These are phyloP conservation scores for Ceratosolen fusciceps DNA, from an alignment of 1,140 invertebrate species.

Conservation along the genomic window DNA sequence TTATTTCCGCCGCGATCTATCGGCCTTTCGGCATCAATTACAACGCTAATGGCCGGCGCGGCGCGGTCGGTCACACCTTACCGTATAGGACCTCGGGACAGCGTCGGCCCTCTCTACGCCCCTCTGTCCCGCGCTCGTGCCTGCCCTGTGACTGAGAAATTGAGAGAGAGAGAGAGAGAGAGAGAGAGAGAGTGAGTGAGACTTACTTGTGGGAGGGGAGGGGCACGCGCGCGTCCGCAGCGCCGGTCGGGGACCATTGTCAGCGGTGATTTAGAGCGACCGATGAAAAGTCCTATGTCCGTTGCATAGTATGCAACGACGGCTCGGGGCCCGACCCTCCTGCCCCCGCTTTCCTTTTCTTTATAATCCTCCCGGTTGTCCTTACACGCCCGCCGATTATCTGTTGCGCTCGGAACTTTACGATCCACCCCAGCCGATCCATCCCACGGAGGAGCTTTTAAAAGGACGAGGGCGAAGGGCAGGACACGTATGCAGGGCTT, in stretches of 20 bases:
- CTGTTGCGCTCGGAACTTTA: slow-evolving; percentile 2
- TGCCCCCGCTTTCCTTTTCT: not conserved
- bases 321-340: not conserved
- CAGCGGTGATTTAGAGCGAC: slow-evolving; percentile 42
- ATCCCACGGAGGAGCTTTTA: no score
- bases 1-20: slow-evolving; percentile 45
- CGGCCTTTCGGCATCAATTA: slow-evolving; percentile 47
- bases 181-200: no score
- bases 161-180: no score
- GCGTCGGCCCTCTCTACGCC: no score
- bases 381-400: not conserved
- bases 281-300: slow-evolving; percentile 35
- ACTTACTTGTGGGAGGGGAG: no score
- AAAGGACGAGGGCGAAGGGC: no score
- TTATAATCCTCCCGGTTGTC: not conserved
- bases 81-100: slow-evolving; percentile 1
- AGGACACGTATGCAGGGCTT: no score
- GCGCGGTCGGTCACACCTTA: slow-evolving; percentile 46
- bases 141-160: no score
- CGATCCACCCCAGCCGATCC: not conserved
- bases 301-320: no score
- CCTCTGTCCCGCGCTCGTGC: no score
- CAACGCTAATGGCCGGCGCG: slow-evolving; percentile 42
- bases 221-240: slow-evolving; percentile 2
- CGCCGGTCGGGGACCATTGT: slow-evolving; percentile 25